Percentiles rank a stretch among this genome's conserved stretches.
phyloP scores from a whole-genome alignment of 2,797 vertebrate species.

The Erethizon dorsatum region DNA sequence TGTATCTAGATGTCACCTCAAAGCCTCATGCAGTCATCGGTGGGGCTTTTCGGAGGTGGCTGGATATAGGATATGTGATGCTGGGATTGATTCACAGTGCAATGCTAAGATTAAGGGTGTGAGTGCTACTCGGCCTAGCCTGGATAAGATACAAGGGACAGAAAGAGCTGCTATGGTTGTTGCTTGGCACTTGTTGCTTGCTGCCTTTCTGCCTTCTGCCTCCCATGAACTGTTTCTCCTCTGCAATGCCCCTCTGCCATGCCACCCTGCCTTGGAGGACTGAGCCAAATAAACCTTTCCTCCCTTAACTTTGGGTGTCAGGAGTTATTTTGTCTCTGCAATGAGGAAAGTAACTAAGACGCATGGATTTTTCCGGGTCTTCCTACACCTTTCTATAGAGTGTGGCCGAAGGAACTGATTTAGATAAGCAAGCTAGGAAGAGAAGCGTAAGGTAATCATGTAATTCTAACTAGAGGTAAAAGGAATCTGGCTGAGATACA shows the following conservation, averaged over 20 bases:
- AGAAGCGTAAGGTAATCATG: neutral
- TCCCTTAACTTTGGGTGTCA: neutral
- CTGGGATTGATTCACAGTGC: neutral
- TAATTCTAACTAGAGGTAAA: neutral
- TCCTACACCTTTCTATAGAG: neutral
- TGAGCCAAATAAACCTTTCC: neutral
- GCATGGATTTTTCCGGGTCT: neutral
- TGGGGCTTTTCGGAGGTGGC: neutral
- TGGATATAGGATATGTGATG: neutral
- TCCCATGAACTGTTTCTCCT: neutral
- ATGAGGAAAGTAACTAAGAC: neutral
- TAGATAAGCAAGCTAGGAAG: neutral
- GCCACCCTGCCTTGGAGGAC: neutral
- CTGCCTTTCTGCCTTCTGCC: neutral
- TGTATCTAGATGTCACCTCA: neutral
- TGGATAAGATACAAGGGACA: neutral
- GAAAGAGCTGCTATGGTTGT: neutral
- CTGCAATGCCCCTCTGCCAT: neutral
- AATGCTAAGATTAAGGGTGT: neutral
- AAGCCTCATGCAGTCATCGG: neutral
- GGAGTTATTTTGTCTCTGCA: neutral
- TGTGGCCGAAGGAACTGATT: neutral
- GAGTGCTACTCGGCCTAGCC: neutral
- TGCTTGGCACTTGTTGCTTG: neutral
- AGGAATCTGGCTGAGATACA: neutral